Base-by-base conservation (phyloP, 1,140 invertebrate species). In the Ruditapes philippinarum region DNA sequence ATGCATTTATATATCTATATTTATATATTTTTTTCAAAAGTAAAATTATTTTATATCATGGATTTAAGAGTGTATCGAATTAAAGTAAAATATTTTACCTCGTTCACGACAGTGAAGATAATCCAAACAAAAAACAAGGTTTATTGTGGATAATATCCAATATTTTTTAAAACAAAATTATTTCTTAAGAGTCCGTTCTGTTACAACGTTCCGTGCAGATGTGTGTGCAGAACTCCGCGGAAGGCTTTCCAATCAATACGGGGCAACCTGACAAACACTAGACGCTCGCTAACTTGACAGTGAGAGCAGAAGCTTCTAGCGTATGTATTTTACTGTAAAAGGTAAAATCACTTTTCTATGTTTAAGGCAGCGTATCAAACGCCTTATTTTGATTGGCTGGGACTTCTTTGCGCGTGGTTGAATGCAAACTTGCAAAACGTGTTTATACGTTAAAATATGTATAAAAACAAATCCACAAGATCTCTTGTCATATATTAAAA, bases 371-470 rank as follows among this genome's bases (percentile, higher is more conserved):
- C 74, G 74, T 78, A 49, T 54, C 74, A 22, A 31, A 17, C 0
- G 74, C 28, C 17, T 17, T 36, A 14, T 22, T 78, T 11, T 36
- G 74, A 78, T 78, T 78, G 74, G 74, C 45, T 78, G 28, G 36
- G 45, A 11, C 22, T 17, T 45, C 25, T 70, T 45, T 45, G 40
- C 73, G 19, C 14, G 74, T 51, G 33, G 11, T 9, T 78, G 22
- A 70, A n/a, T 49, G 74, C 74, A 78, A 78, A 78, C 49, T 54
- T 54, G 74, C 49, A 17, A 31, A 54, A 78, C 74, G 74, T 57
- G 74, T 78, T 78, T 78, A 49, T 78, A 51, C 74, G 25, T 62
- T 62, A 38, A 70, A 38, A 12, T 70, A 70, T 70, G 65, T 40
- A 70, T 25, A 57, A 57, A 57, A 5, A n/a, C 17, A 57, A 19